Conservation (phyloP, 2,888 invertebrate species). For the Lissonota sp. region DNA sequence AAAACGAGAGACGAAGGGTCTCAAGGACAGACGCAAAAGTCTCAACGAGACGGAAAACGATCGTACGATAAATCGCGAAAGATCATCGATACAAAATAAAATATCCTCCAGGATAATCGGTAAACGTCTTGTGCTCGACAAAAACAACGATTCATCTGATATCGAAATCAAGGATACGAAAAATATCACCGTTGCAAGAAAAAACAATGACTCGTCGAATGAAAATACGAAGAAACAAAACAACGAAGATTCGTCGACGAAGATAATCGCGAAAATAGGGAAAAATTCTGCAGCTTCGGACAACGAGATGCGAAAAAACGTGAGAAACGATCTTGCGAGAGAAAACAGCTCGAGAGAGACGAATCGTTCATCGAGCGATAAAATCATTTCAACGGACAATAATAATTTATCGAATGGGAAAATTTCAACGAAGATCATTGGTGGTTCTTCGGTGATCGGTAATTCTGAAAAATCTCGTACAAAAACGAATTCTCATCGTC, state of each 20-base stretch:
- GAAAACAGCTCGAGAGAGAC: slow-evolving; percentile 28
- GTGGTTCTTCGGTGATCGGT: neutral
- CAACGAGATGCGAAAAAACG: slow-evolving; percentile 70
- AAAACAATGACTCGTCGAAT: slow-evolving; percentile 52
- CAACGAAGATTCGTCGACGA: slow-evolving; percentile 52
- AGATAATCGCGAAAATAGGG: slow-evolving; percentile 6
- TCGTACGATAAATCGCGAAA: slow-evolving; percentile 71
- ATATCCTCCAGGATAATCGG: slow-evolving; percentile 67
- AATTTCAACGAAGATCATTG: slow-evolving; percentile 15
- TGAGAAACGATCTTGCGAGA: slow-evolving; percentile 67
- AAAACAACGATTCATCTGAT: slow-evolving; percentile 59
- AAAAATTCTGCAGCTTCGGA: slow-evolving; percentile 68
- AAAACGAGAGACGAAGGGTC: slow-evolving; percentile 69
- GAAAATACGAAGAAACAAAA: slow-evolving; percentile 65
- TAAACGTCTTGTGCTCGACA: slow-evolving; percentile 71
- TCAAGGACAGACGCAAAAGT: slow-evolving; percentile 73
- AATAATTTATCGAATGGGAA: slow-evolving; percentile 13
- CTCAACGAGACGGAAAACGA: slow-evolving; percentile 68
- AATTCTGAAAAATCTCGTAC: slow-evolving; percentile 35
- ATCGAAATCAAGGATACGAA: slow-evolving; percentile 66
- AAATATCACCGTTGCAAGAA: slow-evolving; percentile 67
- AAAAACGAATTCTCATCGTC: slow-evolving; percentile 70
- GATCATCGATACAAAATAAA: slow-evolving; percentile 68
- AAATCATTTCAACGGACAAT: slow-evolving; percentile 18
- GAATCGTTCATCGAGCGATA: slow-evolving; percentile 39